phyloP scores from a whole-genome alignment of 2,888 invertebrate species.

The Brachylomia viminalis region DNA sequence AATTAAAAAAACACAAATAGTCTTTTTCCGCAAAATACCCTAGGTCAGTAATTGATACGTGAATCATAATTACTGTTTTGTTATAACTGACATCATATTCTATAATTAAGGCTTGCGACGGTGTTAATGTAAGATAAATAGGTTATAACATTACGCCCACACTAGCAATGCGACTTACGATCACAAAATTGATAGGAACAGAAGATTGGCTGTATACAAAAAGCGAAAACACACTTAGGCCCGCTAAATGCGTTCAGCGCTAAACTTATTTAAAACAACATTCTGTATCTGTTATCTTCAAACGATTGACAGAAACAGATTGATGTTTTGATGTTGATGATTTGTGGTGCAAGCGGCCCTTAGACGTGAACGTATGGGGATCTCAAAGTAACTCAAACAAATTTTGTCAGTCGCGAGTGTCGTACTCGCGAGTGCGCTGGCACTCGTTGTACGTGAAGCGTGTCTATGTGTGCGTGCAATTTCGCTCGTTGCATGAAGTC shows the following conservation, averaged over 20 bases:
- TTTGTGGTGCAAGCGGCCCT: no score
- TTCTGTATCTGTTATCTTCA: no score
- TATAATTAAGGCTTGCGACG: slow-evolving; percentile 17
- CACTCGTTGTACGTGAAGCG: background rate
- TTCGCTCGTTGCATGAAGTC: background rate
- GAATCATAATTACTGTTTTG: slow-evolving; percentile 15
- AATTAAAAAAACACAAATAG: background rate
- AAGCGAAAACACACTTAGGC: no score
- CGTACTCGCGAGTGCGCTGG: no score
- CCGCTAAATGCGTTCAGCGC: no score
- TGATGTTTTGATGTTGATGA: no score
- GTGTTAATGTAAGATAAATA: slow-evolving; percentile 21
- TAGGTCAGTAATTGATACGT: slow-evolving; percentile 32
- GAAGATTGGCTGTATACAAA: background rate
- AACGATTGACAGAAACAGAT: no score
- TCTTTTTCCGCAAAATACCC: background rate
- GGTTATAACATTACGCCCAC: slow-evolving; percentile 23
- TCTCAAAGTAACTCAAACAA: no score
- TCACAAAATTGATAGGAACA: background rate
- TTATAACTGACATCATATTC: slow-evolving; percentile 32
- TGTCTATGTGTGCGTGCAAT: background rate
- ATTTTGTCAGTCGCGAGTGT: no score
- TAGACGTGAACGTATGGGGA: no score
- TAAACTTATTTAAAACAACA: no score
- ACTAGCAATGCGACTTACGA: background rate